A percentile compares a stretch with the other conserved stretches of the same genome.
Conservation (phyloP, 2,113 vertebrate genomes). For the Malurus alboscapulatus region DNA sequence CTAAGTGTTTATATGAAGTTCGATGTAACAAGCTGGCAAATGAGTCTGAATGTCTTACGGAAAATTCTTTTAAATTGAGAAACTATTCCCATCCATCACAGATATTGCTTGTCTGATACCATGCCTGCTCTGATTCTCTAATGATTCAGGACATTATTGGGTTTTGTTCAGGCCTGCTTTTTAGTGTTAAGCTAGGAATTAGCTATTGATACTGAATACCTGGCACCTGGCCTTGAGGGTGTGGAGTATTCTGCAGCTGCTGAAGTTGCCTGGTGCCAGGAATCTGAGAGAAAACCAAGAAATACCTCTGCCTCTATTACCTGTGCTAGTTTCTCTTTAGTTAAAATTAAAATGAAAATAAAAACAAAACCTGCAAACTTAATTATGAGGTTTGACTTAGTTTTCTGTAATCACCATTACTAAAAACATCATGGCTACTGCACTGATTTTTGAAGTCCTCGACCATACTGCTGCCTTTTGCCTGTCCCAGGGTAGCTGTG, state of each 20-base stretch:
- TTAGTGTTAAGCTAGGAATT: neutral
- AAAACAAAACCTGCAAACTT: neutral
- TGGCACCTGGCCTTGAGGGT: neutral
- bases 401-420: neutral
- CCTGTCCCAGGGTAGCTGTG: neutral
- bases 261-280: neutral
- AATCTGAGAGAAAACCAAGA: neutral
- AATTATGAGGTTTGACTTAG: neutral
- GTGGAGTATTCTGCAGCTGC: neutral
- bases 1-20: neutral
- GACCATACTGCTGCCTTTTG: neutral
- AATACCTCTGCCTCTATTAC: neutral
- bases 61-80: neutral
- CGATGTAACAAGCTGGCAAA: neutral
- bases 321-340: neutral
- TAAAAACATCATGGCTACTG: neutral
- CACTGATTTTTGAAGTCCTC: neutral
- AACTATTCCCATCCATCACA: neutral
- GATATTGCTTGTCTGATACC: neutral
- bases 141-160: neutral
- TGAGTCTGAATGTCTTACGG: neutral
- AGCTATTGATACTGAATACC: neutral
- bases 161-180: neutral
- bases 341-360: neutral
- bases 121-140: neutral